Evolutionary conservation across 2,888 invertebrate genomes (phyloP).

Genomic region (Stomorhina lunata): DNA sequence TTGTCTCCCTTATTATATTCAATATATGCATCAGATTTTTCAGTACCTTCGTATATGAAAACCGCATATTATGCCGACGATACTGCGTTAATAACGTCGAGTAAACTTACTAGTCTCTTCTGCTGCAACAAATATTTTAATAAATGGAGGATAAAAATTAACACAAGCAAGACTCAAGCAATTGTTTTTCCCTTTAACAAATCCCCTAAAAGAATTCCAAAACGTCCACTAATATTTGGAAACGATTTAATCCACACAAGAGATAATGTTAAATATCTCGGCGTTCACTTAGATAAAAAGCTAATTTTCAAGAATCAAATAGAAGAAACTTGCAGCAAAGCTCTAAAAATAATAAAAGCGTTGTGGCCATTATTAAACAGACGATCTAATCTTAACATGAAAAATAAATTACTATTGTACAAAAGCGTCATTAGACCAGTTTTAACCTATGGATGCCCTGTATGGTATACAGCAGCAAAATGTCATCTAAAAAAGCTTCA

Average conservation of each 20-base stretch:
- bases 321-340: slow-evolving; percentile 11
- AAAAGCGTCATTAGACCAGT: slow-evolving; percentile 11
- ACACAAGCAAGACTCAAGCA: slow-evolving; percentile 15
- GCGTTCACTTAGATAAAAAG: slow-evolving; percentile 16
- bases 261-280: slow-evolving; percentile 22
- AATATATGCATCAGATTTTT: slow-evolving; percentile 20
- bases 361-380: neutral
- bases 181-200: slow-evolving; percentile 30
- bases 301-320: slow-evolving; percentile 13
- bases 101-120: slow-evolving; percentile 14
- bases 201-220: slow-evolving; percentile 20
- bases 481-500: slow-evolving; percentile 22
- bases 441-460: neutral
- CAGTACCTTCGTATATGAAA: neutral
- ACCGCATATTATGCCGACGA: slow-evolving; percentile 40
- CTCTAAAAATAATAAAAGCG: neutral
- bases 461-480: neutral
- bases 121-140: slow-evolving; percentile 18
- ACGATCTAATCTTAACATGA: neutral
- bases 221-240: neutral
- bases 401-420: neutral
- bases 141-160: slow-evolving; percentile 38
- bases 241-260: neutral
- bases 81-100: slow-evolving; percentile 13
- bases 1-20: slow-evolving; percentile 29